These are phyloP conservation scores for Tholera decimalis DNA, from an alignment of 2,888 invertebrate genomes.

Conservation along the genomic window DNA sequence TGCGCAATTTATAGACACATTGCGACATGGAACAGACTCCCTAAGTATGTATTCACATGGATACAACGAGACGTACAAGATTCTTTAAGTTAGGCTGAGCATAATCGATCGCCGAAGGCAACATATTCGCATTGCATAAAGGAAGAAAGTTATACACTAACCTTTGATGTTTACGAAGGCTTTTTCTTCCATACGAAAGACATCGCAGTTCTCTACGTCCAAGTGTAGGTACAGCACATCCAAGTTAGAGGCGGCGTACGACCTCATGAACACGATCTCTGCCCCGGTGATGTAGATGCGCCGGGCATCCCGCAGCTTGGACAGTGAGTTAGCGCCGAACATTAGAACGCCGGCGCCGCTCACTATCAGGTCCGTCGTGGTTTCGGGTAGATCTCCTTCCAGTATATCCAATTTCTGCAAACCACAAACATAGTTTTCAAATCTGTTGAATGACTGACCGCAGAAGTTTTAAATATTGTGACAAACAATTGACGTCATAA, in stretches of 20 bases:
- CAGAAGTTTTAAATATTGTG: slow-evolving; percentile 30
- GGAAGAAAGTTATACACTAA: slow-evolving; percentile 59
- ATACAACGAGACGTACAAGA: slow-evolving; percentile 9
- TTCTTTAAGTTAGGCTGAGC: slow-evolving; percentile 28
- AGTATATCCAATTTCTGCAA: slow-evolving; percentile 87
- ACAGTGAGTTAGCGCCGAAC: slow-evolving; percentile 91
- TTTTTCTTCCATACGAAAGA: slow-evolving; percentile 92
- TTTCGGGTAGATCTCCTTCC: slow-evolving; percentile 90
- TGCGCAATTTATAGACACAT: slow-evolving; percentile 30
- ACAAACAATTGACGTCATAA: slow-evolving; percentile 30
- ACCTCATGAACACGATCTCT: slow-evolving; percentile 89
- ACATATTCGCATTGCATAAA: slow-evolving; percentile 39
- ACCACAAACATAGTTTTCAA: slow-evolving; percentile 40
- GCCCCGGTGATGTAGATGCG: slow-evolving; percentile 90
- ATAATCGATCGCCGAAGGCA: slow-evolving; percentile 43
- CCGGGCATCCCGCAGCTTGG: slow-evolving; percentile 89
- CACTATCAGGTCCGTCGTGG: slow-evolving; percentile 91
- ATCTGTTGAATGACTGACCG: slow-evolving; percentile 30
- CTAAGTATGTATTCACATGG: slow-evolving; percentile 17
- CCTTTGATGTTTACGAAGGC: slow-evolving; percentile 92
- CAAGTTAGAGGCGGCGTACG: slow-evolving; percentile 92
- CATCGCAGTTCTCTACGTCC: slow-evolving; percentile 92
- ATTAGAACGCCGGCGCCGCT: slow-evolving; percentile 90
- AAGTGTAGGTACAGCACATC: slow-evolving; percentile 92
- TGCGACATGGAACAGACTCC: slow-evolving; percentile 9